phyloP scores from a whole-genome alignment of 1,140 invertebrate species.

The Tetranychus cinnabarinus region DNA sequence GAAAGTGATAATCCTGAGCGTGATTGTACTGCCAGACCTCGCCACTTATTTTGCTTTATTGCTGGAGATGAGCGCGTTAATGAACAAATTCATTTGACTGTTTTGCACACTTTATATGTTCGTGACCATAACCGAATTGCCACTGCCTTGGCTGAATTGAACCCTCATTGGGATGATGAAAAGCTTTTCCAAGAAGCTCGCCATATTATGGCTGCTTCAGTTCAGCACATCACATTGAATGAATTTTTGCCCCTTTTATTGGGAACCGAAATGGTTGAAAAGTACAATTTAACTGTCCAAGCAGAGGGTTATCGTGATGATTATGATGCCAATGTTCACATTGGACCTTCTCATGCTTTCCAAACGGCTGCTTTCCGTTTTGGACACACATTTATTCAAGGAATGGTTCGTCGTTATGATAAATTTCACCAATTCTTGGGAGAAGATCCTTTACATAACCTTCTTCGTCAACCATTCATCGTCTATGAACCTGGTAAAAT shows the following conservation, averaged over 20 bases:
- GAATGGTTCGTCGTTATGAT: conserved; percentile 11
- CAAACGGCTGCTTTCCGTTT: conserved; percentile 24
- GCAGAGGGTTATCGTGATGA: conserved; percentile 15
- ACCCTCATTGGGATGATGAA: conserved; percentile 28
- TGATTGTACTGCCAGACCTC: conserved; percentile 53
- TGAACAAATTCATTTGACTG: conserved; percentile 25
- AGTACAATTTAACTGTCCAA: conserved; percentile 13
- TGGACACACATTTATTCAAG: conserved; percentile 25
- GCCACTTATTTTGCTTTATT: conserved; percentile 42
- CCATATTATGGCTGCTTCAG: conserved; percentile 23
- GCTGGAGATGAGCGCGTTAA: conserved; percentile 27
- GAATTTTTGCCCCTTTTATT: conserved; percentile 25
- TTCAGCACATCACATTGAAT: conserved; percentile 27
- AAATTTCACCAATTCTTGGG: conserved; percentile 19
- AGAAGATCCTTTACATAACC: conserved; percentile 55
- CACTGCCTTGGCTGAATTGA: conserved; percentile 37
- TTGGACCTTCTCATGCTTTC: conserved; percentile 24
- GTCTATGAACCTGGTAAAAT: conserved; percentile 68
- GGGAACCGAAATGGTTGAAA: conserved; percentile 15
- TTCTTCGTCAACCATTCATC: conserved; percentile 66
- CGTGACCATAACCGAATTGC: conserved; percentile 39
- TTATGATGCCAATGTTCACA: conserved; percentile 23
- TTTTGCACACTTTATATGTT: conserved; percentile 25
- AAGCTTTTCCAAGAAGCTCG: conserved; percentile 27
- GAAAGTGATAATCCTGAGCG: conserved; percentile 71